Percentiles rank a stretch among this genome's conserved stretches.
Evolutionary conservation across 2,888 invertebrate genomes (phyloP).

Genomic region (Drosophila aldrichi): DNA sequence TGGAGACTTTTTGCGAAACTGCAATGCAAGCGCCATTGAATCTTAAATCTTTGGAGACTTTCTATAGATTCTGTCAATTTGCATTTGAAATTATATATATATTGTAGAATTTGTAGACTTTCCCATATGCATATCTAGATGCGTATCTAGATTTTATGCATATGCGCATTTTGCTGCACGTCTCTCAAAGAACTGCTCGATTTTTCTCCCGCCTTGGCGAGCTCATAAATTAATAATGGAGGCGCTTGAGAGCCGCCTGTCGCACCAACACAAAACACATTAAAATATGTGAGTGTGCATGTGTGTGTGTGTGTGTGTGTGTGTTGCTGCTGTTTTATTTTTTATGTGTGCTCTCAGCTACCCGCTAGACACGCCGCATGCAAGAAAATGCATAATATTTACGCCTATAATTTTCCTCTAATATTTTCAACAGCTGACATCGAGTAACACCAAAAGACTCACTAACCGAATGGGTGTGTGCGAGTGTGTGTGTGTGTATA

Average conservation of each 20-base stretch:
- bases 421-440: conserved; percentile 78
- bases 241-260: conserved; percentile 52
- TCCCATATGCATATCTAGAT: background rate
- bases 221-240: conserved; percentile 74
- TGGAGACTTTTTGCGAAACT: background rate
- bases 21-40: background rate
- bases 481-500: conserved; percentile 44
- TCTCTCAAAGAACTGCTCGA: conserved; percentile 34
- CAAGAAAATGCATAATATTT: conserved; percentile 75
- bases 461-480: conserved; percentile 23
- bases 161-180: conserved; percentile 17
- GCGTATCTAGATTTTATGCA: conserved; percentile 10
- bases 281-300: conserved; percentile 35
- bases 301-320: conserved; percentile 35
- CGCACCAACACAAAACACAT: conserved; percentile 49
- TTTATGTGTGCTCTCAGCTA: conserved; percentile 5
- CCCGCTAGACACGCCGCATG: conserved; percentile 10
- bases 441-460: conserved; percentile 64
- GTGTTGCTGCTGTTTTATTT: conserved; percentile 1
- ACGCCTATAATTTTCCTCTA: conserved; percentile 74
- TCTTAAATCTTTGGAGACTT: background rate
- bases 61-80: background rate
- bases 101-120: conserved; percentile 1
- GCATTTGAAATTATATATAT: too few species aligned
- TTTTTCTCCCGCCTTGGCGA: conserved; percentile 37